phyloP scores from a whole-genome alignment of 2,113 vertebrate species.

The Tonatia bakeri region DNA sequence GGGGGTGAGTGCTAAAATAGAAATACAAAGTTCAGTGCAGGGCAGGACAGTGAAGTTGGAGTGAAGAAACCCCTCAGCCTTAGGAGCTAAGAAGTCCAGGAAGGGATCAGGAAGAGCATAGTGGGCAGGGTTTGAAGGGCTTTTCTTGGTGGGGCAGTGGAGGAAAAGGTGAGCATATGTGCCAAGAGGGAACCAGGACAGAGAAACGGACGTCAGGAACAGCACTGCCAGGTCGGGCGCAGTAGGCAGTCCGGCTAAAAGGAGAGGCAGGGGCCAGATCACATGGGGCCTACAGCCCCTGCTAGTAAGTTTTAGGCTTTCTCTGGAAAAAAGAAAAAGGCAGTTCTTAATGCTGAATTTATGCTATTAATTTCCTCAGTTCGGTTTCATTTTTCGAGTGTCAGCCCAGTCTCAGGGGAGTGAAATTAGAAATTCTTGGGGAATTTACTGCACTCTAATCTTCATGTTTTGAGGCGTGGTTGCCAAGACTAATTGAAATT shows the following conservation, averaged over 20 bases:
- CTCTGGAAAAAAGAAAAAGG: no score
- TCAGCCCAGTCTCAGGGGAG: neutral
- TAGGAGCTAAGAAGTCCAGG: neutral
- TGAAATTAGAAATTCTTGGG: neutral
- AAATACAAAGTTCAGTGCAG: neutral
- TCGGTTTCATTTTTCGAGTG: neutral
- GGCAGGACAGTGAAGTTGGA: neutral
- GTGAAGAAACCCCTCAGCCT: neutral
- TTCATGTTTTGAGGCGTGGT: neutral
- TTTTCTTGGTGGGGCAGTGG: neutral
- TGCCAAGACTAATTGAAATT: neutral
- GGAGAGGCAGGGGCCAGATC: no score
- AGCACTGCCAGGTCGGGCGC: neutral
- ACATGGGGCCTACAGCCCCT: fast-evolving
- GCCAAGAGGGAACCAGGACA: neutral
- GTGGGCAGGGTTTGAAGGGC: neutral
- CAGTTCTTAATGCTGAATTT: neutral
- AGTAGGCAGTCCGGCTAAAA: neutral
- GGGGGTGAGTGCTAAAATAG: neutral
- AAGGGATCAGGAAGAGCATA: neutral
- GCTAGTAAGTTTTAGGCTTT: neutral
- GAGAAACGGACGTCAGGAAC: neutral
- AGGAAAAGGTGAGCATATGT: neutral
- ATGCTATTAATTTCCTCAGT: neutral
- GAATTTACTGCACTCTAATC: neutral